These are phyloP conservation scores for Drosophila mimica DNA, from an alignment of 2,888 invertebrate species.

Conservation along the genomic window DNA sequence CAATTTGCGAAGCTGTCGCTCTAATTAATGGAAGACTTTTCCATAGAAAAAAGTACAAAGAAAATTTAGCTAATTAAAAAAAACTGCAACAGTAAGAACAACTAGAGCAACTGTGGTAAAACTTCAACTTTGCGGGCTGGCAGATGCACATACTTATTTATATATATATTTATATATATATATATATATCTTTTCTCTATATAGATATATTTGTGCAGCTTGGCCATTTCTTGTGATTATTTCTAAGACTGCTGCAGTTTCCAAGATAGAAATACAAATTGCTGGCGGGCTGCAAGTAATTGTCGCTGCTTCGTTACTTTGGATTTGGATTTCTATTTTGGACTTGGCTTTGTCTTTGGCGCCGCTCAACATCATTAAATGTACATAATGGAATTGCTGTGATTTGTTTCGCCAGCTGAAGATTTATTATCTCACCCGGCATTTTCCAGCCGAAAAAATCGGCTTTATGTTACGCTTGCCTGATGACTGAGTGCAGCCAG, in stretches of 20 bases:
- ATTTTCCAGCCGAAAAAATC: slow-evolving; percentile 77
- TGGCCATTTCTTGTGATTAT: slow-evolving; percentile 72
- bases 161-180: not conserved
- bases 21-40: slow-evolving; percentile 74
- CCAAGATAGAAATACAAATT: slow-evolving; percentile 61
- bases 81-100: slow-evolving; percentile 29
- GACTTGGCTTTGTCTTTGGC: slow-evolving; percentile 30
- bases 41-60: slow-evolving; percentile 67
- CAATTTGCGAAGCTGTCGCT: slow-evolving; percentile 47
- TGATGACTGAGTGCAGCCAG: slow-evolving; percentile 76
- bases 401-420: slow-evolving; percentile 71
- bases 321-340: slow-evolving; percentile 47
- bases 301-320: slow-evolving; percentile 70
- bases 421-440: slow-evolving; percentile 74
- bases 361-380: slow-evolving; percentile 77
- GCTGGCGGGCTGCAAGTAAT: slow-evolving; percentile 80
- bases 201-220: slow-evolving; percentile 32
- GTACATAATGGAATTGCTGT: slow-evolving; percentile 79
- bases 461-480: slow-evolving; percentile 76
- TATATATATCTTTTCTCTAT: not conserved
- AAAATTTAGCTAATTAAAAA: slow-evolving; percentile 76
- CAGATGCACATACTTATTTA: slow-evolving; percentile 1
- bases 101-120: slow-evolving; percentile 24
- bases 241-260: slow-evolving; percentile 66
- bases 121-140: slow-evolving; percentile 41